Conservation (phyloP, 2,113 vertebrate species). For the Oreochromis niloticus region DNA sequence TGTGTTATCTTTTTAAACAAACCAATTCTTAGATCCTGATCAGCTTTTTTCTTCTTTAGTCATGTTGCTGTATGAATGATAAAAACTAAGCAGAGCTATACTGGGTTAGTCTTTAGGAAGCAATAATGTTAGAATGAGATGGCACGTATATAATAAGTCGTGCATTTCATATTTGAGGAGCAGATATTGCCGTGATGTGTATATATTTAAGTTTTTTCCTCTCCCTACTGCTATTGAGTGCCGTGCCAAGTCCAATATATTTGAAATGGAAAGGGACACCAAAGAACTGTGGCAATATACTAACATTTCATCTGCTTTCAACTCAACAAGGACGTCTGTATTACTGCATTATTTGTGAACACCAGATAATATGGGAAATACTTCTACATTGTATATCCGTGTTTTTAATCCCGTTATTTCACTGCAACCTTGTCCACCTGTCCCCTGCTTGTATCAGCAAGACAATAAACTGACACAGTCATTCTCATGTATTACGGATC, state of each 20-base stretch:
- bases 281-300: background rate
- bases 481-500: background rate
- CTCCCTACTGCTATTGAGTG: background rate
- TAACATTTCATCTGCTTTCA: background rate
- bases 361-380: background rate
- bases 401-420: accelerated
- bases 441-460: background rate
- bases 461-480: background rate
- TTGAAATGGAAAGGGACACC: background rate
- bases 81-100: background rate
- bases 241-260: background rate
- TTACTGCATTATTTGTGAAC: background rate
- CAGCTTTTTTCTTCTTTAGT: background rate
- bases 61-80: background rate
- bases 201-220: background rate
- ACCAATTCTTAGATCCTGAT: background rate
- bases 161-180: background rate
- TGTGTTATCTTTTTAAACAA: background rate
- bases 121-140: background rate
- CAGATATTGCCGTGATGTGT: background rate
- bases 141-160: background rate
- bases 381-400: background rate
- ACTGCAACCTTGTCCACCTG: background rate
- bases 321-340: background rate
- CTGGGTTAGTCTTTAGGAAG: background rate